phyloP scores from a whole-genome alignment of 2,797 vertebrate genomes.

The Moxostoma hubbsi region DNA sequence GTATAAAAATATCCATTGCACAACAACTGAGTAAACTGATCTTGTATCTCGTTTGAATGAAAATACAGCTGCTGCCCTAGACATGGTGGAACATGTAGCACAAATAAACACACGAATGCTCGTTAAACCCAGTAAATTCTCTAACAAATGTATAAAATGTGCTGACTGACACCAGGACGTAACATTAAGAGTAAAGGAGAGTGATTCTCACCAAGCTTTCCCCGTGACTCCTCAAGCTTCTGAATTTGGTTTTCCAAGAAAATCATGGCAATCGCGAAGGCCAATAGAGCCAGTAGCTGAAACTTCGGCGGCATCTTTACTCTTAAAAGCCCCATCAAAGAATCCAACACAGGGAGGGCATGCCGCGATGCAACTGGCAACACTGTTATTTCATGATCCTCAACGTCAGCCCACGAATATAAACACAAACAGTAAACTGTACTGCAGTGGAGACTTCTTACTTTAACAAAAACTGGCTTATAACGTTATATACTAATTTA shows the following conservation, averaged over 20 bases:
- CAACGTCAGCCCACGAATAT: constrained; percentile 6
- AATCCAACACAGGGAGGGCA: constrained; percentile 79
- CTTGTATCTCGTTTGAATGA: constrained; percentile 8
- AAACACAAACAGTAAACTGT: constrained; percentile 6
- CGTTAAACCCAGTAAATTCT: not conserved
- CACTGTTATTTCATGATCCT: constrained; percentile 12
- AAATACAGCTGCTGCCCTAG: constrained; percentile 26
- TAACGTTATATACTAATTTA: not conserved
- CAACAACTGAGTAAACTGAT: constrained; percentile 20
- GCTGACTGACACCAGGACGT: too few species aligned
- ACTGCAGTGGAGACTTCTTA: not conserved
- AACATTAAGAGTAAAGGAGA: not conserved
- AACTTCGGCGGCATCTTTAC: constrained; percentile 98
- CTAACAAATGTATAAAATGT: too few species aligned
- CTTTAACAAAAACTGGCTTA: not conserved
- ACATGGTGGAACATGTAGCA: constrained; percentile 8
- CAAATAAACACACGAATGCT: constrained; percentile 22
- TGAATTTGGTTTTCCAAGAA: constrained; percentile 98
- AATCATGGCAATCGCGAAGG: constrained; percentile 91
- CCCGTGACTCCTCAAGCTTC: constrained; percentile 96
- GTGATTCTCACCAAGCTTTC: constrained; percentile 88
- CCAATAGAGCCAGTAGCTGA: constrained; percentile 95
- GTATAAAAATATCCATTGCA: not conserved
- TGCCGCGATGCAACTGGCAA: constrained; percentile 71
- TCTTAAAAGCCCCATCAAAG: constrained; percentile 96